These are phyloP conservation scores for Cyaniris semiargus DNA, from an alignment of 2,888 invertebrate genomes.

Conservation along the genomic window DNA sequence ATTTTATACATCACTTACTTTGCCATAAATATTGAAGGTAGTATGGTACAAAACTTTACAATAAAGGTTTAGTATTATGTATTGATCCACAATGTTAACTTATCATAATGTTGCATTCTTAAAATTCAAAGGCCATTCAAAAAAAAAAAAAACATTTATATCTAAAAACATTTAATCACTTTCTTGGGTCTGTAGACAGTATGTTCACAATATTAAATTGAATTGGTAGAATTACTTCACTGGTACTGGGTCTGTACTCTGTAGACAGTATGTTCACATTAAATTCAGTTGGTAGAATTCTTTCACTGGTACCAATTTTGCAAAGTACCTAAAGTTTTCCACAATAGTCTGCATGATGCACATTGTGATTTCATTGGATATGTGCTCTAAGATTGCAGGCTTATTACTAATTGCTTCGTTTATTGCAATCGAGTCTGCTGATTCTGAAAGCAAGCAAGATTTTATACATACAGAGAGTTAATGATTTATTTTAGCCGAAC, in stretches of 20 bases:
- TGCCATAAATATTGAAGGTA: too few species aligned
- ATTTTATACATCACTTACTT: too few species aligned
- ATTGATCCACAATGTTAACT: too few species aligned
- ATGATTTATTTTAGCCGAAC: neutral
- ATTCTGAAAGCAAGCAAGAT: conserved; percentile 47
- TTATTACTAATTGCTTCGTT: conserved; percentile 52
- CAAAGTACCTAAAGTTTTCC: conserved; percentile 69
- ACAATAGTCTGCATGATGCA: conserved; percentile 67
- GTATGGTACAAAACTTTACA: too few species aligned
- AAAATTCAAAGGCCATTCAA: too few species aligned
- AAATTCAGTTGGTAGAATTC: conserved; percentile 54
- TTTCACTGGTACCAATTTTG: conserved; percentile 60
- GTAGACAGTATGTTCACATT: neutral
- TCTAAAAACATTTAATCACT: neutral
- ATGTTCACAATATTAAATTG: neutral
- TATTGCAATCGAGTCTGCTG: conserved; percentile 52
- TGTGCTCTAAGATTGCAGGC: conserved; percentile 59
- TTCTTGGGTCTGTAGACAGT: neutral
- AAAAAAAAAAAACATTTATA: neutral
- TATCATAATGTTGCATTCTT: too few species aligned
- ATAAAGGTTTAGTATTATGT: too few species aligned
- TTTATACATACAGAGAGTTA: neutral
- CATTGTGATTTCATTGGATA: conserved; percentile 66
- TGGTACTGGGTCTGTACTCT: conserved; percentile 47
- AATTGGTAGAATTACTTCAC: conserved; percentile 60